Base-by-base conservation (phyloP, 2,888 invertebrate genomes). In the Buathra laborator region DNA sequence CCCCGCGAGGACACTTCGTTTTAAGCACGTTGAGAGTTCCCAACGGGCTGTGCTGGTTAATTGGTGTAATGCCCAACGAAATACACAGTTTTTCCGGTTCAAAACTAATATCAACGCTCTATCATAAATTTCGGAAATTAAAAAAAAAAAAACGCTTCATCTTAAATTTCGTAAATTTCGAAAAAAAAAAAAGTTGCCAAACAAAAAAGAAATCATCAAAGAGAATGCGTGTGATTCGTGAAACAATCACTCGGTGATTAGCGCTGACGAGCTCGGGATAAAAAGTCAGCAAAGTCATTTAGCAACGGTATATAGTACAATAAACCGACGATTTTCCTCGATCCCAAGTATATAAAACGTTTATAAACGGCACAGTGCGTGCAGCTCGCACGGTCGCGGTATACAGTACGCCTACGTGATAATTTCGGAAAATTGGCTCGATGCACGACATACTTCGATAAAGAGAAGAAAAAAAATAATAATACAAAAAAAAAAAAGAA, bases 381-480 rank as follows among this genome's bases (percentile, higher is more conserved):
- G 80, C 59, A 48, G 66, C 66, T 44, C 62, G 72, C 29, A 32
- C 75, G 64, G n/a, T 48, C 46, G 48, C 46, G 68, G 44, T 74
- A 56, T 16, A 74, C 56, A 29, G 70, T 51, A 46, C 24, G 46
- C 59, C 24, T 71, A 68, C 84, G 90, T 90, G 91, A 92, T 93
- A 91, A 92, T 93, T 92, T 90, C 88, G 90, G 88, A 89, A 92
- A 92, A 93, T 92, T 92, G 92, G 91, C 89, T 88, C 88, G 88
- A 90, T 89, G 89, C 91, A 90, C 90, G 88, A 87, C 88, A 90
- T 89, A 88, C 86, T 89, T 89, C 89, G 88, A 90, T 89, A 89
- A 90, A 89, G 88, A 89, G 90, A 90, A 89, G 16, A 32, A 48
- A 62, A 66, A 48, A 75, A 51, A 70, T 46, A 68, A 68, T 48